These are phyloP conservation scores for Pterobdella sp. DNA, from an alignment of 2,888 invertebrate species.

Conservation along the genomic window DNA sequence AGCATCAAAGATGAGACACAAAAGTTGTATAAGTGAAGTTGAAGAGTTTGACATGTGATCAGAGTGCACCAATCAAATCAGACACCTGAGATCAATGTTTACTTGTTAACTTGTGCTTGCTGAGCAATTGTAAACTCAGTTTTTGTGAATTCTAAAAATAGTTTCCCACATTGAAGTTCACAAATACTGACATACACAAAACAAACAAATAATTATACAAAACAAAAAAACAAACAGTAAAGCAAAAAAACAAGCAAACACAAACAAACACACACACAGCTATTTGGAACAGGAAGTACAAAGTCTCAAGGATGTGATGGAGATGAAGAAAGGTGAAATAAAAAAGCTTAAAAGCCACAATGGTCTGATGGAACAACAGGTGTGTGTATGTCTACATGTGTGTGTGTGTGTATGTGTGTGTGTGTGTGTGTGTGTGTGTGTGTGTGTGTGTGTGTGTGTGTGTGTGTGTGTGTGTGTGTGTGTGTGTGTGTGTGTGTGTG, in stretches of 20 bases:
- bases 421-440: conserved; percentile 4
- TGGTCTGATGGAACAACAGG: conserved; percentile 61
- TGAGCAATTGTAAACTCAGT: no score
- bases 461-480: conserved; percentile 16
- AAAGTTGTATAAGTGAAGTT: no score
- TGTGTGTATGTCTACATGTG: not conserved
- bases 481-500: conserved; percentile 15
- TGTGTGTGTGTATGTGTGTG: not conserved
- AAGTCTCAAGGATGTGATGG: conserved; percentile 77
- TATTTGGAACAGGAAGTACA: conserved; percentile 65
- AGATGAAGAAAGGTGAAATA: conserved; percentile 77
- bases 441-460: not conserved
- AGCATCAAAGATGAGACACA: no score
- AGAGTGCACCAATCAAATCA: no score
- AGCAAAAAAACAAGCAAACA: not conserved
- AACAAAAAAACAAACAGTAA: not conserved
- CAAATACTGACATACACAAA: no score
- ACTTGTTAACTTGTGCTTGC: no score
- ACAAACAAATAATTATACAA: not conserved
- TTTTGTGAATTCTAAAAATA: no score
- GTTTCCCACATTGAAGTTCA: no score
- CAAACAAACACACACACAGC: conserved; percentile 16
- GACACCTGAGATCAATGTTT: no score
- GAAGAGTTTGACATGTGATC: no score
- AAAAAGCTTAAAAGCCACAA: conserved; percentile 60